phyloP scores from a whole-genome alignment of 1,140 invertebrate species.

The Fopius arisanus region DNA sequence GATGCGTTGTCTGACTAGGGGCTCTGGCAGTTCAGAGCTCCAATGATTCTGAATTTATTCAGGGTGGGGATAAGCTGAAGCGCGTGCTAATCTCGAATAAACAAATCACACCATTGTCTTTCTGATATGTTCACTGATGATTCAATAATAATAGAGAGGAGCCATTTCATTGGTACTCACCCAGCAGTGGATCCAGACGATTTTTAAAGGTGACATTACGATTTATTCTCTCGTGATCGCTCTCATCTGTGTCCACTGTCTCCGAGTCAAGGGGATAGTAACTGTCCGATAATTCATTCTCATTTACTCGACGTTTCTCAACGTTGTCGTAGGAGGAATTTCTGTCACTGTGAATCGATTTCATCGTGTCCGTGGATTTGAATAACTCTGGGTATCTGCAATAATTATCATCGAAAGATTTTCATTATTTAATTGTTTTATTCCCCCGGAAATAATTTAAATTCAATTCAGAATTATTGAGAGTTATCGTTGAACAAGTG shows the following conservation, averaged over 20 bases:
- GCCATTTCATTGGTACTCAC: slow-evolving; percentile 61
- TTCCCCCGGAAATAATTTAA: too few relatives aligned
- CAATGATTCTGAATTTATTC: not conserved
- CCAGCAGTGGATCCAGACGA: slow-evolving; percentile 74
- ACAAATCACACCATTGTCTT: not conserved
- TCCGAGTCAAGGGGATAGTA: slow-evolving; percentile 59
- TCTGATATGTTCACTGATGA: not conserved
- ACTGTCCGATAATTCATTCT: slow-evolving; percentile 46
- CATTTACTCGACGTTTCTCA: slow-evolving; percentile 59
- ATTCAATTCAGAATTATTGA: too few relatives aligned
- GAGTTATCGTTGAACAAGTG: too few relatives aligned
- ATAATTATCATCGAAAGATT: too few relatives aligned
- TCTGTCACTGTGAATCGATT: slow-evolving; percentile 63
- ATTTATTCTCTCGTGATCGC: slow-evolving; percentile 62
- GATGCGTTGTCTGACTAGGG: not conserved
- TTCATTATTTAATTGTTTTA: too few relatives aligned
- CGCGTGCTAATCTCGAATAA: not conserved
- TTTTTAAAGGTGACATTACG: slow-evolving; percentile 78
- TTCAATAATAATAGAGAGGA: slow-evolving; percentile 2
- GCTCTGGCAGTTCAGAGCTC: not conserved
- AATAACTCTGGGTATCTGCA: slow-evolving; percentile 60
- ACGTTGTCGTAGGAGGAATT: slow-evolving; percentile 82
- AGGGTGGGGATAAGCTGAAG: not conserved
- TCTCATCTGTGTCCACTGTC: slow-evolving; percentile 59
- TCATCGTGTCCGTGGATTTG: slow-evolving; percentile 54